Evolutionary conservation across 1,140 invertebrate genomes (phyloP).

Genomic region (Akabosia matsudoensis): DNA sequence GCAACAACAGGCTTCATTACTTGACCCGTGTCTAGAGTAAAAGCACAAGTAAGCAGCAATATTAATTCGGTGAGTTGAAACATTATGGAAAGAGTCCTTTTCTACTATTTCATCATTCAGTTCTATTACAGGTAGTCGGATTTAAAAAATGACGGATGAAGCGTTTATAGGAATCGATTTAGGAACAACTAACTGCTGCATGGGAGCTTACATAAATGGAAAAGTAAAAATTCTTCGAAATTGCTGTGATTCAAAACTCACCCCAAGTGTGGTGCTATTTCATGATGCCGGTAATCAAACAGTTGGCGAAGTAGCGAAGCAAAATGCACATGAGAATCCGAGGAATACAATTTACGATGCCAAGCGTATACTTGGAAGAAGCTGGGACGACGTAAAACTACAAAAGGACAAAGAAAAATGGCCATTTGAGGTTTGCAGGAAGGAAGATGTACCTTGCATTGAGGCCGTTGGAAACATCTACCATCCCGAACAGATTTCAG

Average conservation of each 20-base stretch:
- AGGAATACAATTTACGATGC: neutral
- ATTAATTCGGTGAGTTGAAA: too few species aligned
- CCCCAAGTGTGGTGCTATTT: neutral
- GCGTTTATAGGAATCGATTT: neutral
- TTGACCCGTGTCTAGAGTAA: too few species aligned
- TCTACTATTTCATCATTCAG: too few species aligned
- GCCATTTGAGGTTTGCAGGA: slow-evolving; percentile 56
- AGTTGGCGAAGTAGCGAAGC: neutral
- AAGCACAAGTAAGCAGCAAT: too few species aligned
- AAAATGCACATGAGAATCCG: neutral
- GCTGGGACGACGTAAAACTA: slow-evolving; percentile 57
- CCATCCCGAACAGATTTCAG: too few species aligned
- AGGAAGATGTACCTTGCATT: too few species aligned
- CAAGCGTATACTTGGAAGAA: slow-evolving; percentile 61
- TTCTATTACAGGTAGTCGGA: too few species aligned
- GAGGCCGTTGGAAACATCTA: too few species aligned
- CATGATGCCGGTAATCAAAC: neutral
- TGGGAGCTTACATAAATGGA: neutral
- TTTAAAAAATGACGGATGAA: too few species aligned
- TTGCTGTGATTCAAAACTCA: neutral
- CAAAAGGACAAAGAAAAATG: slow-evolving; percentile 59
- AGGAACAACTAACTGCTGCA: neutral
- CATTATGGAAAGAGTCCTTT: too few species aligned
- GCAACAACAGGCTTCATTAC: too few species aligned
- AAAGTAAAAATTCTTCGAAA: neutral